Percentiles rank a stretch among this genome's conserved stretches.
phyloP scores from a whole-genome alignment of 2,113 vertebrate species.

The Anarhynchus alexandrinus region DNA sequence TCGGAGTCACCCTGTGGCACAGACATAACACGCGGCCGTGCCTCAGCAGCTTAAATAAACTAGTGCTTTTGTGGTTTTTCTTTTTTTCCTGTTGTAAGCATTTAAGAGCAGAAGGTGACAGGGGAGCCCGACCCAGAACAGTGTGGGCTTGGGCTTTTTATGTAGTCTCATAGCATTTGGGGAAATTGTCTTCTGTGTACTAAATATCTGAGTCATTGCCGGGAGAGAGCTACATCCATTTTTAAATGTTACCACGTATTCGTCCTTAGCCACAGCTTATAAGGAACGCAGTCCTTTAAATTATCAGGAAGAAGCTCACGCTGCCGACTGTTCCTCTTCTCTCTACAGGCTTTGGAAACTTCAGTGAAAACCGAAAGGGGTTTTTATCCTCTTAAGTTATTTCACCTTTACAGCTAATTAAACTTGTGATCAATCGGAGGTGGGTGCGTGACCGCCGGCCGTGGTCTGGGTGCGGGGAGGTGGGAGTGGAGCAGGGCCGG shows the following conservation, averaged over 20 bases:
- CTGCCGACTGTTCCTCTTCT: not conserved
- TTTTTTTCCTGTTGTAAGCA: accelerated
- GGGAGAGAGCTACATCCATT: not conserved
- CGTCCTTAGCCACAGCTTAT: not conserved
- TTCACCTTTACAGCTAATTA: not conserved
- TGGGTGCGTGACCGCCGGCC: not conserved
- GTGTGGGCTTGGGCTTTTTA: accelerated
- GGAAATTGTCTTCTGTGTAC: not conserved
- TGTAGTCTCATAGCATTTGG: not conserved
- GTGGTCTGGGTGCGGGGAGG: accelerated
- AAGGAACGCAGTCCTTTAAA: not conserved
- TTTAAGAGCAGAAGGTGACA: not conserved
- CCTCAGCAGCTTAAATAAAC: not conserved
- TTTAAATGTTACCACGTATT: accelerated
- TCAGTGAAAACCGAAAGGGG: not conserved
- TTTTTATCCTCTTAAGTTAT: not conserved
- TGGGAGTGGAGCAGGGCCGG: not conserved
- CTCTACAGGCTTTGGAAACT: not conserved
- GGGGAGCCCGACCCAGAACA: accelerated
- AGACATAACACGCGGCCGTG: accelerated
- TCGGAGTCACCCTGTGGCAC: accelerated
- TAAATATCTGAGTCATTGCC: not conserved
- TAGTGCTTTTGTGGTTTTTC: not conserved
- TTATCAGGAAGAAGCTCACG: not conserved
- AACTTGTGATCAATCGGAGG: accelerated